Base-by-base conservation (phyloP, 2,888 invertebrate species). In the Zele albiditarsus region DNA sequence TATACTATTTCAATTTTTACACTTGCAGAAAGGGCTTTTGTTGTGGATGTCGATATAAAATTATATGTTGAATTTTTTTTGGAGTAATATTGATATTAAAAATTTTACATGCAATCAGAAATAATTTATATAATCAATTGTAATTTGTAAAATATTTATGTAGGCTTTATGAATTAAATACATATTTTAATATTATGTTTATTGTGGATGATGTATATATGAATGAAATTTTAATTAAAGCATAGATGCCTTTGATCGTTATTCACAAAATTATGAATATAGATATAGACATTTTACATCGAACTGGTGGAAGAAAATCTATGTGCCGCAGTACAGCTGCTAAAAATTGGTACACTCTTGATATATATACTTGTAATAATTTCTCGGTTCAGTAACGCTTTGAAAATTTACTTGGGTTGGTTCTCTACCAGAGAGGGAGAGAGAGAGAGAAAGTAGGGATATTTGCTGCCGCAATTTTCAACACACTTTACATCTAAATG, bases 261-360 rank as follows among this genome's bases (percentile, higher is more conserved):
- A 53, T n/a, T 53, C 20, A 53, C 20, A 10, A n/a, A n/a, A 20
- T 20, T 53, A 53, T 20, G 20, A 53, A 53, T 53, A 1, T 53
- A 53, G 4, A 53, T 53, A n/a, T 53, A 20, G n/a, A 20, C 20
- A n/a, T n/a, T n/a, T n/a, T n/a, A n/a, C n/a, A 53, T 46, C n/a
- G n/a, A 53, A 53, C 5, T 53, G 1, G 20, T 53, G 8, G n/a
- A 53, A 20, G 20, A 23, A 53, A 53, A 53, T 20, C 3, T 53
- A n/a, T 49, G 23, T 53, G n/a, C 53, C n/a, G 53, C 53, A 53
- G 20, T 53, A 53, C 53, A 53, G 20, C 53, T 53, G 53, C 53
- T 53, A 53, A 53, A 53, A 53, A 53, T 53, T 53, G 53, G 53
- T 53, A 53, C 20, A 53, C 53, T 53, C 53, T 53, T 53, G 53